phyloP scores from a whole-genome alignment of 2,888 invertebrate species.

The Disparrhopalites patrizii region DNA sequence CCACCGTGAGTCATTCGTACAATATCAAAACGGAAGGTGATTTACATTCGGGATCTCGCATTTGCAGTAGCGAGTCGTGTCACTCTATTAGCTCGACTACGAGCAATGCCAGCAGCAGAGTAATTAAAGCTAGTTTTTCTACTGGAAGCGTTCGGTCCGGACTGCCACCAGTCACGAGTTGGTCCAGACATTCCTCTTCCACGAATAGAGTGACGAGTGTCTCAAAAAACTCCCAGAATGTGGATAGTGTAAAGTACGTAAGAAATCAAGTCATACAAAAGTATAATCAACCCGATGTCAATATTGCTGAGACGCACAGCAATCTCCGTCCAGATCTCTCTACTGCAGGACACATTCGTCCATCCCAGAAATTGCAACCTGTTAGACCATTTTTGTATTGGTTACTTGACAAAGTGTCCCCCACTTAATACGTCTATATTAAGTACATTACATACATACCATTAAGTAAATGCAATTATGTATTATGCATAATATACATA shows the following conservation, averaged over 20 bases:
- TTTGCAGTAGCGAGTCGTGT: not conserved
- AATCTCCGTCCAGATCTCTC: not conserved
- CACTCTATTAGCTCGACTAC: no score
- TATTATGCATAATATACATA: no score
- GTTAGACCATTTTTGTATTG: slow-evolving; percentile 31
- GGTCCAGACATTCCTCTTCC: slow-evolving; percentile 21
- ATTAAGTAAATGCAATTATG: no score
- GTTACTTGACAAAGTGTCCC: slow-evolving; percentile 38
- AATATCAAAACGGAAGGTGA: not conserved
- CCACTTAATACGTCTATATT: slow-evolving; percentile 23
- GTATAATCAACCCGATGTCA: no score
- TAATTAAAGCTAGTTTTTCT: not conserved
- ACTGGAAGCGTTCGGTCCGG: not conserved
- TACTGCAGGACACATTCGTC: not conserved
- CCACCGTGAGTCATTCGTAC: not conserved
- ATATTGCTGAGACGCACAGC: not conserved
- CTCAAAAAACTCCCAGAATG: not conserved
- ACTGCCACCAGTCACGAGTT: not conserved
- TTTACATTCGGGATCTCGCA: not conserved
- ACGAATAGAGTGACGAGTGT: no score
- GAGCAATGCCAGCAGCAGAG: not conserved
- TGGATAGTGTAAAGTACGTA: not conserved
- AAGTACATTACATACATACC: no score
- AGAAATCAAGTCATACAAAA: no score
- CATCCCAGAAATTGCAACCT: slow-evolving; percentile 14